These are phyloP conservation scores for Alloscopus bannaensis DNA, from an alignment of 2,888 invertebrate species.

Conservation along the genomic window DNA sequence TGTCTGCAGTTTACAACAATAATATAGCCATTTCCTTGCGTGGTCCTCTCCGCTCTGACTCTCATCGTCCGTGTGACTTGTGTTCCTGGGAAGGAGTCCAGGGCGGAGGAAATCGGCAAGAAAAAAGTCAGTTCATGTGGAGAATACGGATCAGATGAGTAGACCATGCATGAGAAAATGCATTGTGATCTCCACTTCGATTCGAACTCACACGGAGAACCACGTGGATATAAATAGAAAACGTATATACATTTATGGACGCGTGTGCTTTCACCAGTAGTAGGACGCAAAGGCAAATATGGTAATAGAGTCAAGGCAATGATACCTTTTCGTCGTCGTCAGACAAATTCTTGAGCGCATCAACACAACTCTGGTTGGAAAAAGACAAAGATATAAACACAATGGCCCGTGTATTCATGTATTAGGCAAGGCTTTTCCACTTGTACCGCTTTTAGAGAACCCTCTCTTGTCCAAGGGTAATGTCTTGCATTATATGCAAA, in stretches of 20 bases:
- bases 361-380: background rate
- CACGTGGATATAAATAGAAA: too few species aligned
- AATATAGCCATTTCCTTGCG: slow-evolving; percentile 45
- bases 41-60: too few species aligned
- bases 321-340: slow-evolving; percentile 4
- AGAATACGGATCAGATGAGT: slow-evolving; percentile 26
- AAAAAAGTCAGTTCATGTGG: slow-evolving; percentile 44
- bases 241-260: too few species aligned
- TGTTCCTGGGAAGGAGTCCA: slow-evolving; percentile 36
- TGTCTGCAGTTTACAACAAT: slow-evolving; percentile 47
- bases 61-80: slow-evolving; percentile 21
- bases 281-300: too few species aligned
- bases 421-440: background rate
- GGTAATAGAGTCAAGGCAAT: slow-evolving; percentile 49
- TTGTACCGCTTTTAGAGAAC: background rate
- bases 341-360: background rate
- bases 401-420: slow-evolving; percentile 2
- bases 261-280: too few species aligned
- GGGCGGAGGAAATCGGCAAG: background rate
- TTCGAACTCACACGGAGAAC: too few species aligned
- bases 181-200: slow-evolving; percentile 7
- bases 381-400: background rate
- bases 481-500: slow-evolving; percentile 33
- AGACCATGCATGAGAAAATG: slow-evolving; percentile 30
- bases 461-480: slow-evolving; percentile 15